phyloP scores from a whole-genome alignment of 2,113 vertebrate genomes.

The Polypterus bichir region DNA sequence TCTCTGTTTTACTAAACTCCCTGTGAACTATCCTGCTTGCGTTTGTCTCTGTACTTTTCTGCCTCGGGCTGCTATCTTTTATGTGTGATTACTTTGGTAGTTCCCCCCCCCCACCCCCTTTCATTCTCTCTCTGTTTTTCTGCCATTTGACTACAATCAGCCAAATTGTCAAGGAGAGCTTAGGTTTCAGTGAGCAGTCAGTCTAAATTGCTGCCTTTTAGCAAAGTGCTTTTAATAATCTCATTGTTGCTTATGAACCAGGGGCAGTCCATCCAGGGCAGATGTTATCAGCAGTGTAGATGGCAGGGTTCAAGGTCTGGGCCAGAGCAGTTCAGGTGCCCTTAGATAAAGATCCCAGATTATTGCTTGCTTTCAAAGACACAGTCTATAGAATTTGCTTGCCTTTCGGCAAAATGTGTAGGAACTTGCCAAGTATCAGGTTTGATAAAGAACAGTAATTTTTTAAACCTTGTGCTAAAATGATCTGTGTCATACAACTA shows the following conservation, averaged over 20 bases:
- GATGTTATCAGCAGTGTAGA: slow-evolving; percentile 29
- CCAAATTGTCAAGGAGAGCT: slow-evolving; percentile 38
- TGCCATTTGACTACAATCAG: slow-evolving; percentile 47
- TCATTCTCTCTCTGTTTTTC: slow-evolving; percentile 20
- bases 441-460: slow-evolving; percentile 36
- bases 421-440: slow-evolving; percentile 26
- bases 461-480: slow-evolving; percentile 23
- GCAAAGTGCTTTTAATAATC: slow-evolving; percentile 19
- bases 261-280: slow-evolving; percentile 24
- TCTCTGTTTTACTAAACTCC: neutral
- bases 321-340: slow-evolving; percentile 37
- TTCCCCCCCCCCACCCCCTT: neutral
- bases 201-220: slow-evolving; percentile 42
- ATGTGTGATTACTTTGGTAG: slow-evolving; percentile 46
- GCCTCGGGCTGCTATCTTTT: slow-evolving; percentile 46
- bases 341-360: slow-evolving; percentile 46
- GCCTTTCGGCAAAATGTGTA: slow-evolving; percentile 24
- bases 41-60: slow-evolving; percentile 15
- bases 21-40: slow-evolving; percentile 4
- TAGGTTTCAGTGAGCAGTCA: slow-evolving; percentile 40
- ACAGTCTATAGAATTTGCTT: slow-evolving; percentile 25
- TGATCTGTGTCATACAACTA: neutral
- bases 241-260: slow-evolving; percentile 17
- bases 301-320: slow-evolving; percentile 30
- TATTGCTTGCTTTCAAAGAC: slow-evolving; percentile 40